These are phyloP conservation scores for Ligdia adustata DNA, from an alignment of 2,888 invertebrate genomes.

Conservation along the genomic window DNA sequence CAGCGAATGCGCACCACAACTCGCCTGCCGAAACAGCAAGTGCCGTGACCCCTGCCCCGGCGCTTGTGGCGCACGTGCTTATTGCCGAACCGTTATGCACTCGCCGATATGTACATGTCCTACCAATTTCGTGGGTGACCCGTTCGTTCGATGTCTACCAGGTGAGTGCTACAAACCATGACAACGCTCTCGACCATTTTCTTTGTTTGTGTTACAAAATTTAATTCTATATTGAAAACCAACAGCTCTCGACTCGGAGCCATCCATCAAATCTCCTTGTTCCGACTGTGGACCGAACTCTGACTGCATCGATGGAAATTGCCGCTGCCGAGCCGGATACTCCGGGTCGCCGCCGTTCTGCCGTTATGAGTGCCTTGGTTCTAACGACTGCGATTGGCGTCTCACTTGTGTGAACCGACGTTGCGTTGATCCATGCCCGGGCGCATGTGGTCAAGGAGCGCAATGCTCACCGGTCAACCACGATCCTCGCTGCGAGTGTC, in stretches of 20 bases:
- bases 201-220: neutral
- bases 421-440: constrained; percentile 90
- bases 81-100: constrained; percentile 89
- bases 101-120: constrained; percentile 91
- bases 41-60: constrained; percentile 90
- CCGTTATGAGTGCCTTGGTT: constrained; percentile 88
- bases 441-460: constrained; percentile 89
- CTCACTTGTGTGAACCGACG: constrained; percentile 88
- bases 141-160: constrained; percentile 86
- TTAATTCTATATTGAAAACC: constrained; percentile 8
- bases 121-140: constrained; percentile 88
- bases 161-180: too few relatives aligned
- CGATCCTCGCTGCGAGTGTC: constrained; percentile 88
- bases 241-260: constrained; percentile 51
- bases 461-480: constrained; percentile 88
- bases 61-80: constrained; percentile 89
- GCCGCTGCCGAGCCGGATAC: constrained; percentile 87
- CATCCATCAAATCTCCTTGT: constrained; percentile 82
- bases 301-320: constrained; percentile 87
- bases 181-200: too few relatives aligned
- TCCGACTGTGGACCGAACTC: constrained; percentile 90
- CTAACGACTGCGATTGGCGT: constrained; percentile 88
- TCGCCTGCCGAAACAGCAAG: constrained; percentile 86
- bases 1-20: constrained; percentile 85
- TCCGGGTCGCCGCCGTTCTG: constrained; percentile 90